Conservation (phyloP, 2,113 vertebrate genomes). For the Cyanistes caeruleus region DNA sequence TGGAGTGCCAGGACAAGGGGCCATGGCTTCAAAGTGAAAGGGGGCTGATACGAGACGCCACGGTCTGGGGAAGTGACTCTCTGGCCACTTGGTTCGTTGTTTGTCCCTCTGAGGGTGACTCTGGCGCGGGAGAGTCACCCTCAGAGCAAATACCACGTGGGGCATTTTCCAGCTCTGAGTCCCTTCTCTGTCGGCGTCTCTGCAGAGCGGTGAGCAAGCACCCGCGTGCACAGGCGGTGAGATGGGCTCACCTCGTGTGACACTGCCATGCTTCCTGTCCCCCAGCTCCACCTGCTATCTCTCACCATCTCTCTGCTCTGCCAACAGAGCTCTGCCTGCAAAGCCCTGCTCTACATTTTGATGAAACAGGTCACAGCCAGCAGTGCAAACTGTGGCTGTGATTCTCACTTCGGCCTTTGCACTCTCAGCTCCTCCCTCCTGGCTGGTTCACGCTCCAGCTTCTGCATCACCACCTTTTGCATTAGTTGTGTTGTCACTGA, state of each 20-base stretch:
- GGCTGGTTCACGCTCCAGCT: neutral
- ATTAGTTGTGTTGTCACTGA: too few species aligned
- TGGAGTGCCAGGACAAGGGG: too few species aligned
- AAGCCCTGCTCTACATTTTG: neutral
- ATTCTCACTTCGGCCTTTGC: neutral
- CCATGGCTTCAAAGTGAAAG: neutral
- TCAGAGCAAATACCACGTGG: neutral
- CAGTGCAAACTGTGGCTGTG: neutral
- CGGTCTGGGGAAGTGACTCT: neutral
- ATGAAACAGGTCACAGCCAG: neutral
- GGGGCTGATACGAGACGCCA: rapidly evolving
- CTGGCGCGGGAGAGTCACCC: neutral
- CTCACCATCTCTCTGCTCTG: neutral
- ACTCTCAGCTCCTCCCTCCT: neutral
- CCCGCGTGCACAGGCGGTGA: rapidly evolving
- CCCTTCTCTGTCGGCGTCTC: rapidly evolving
- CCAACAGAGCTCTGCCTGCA: neutral
- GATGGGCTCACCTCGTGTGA: rapidly evolving
- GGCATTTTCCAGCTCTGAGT: neutral
- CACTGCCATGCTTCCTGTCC: neutral
- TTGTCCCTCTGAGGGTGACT: neutral
- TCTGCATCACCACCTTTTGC: neutral
- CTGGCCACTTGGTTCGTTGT: neutral
- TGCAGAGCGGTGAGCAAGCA: rapidly evolving
- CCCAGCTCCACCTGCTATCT: neutral